Evolutionary conservation across 1,140 invertebrate genomes (phyloP).

Genomic region (Sycophaga agraensis): DNA sequence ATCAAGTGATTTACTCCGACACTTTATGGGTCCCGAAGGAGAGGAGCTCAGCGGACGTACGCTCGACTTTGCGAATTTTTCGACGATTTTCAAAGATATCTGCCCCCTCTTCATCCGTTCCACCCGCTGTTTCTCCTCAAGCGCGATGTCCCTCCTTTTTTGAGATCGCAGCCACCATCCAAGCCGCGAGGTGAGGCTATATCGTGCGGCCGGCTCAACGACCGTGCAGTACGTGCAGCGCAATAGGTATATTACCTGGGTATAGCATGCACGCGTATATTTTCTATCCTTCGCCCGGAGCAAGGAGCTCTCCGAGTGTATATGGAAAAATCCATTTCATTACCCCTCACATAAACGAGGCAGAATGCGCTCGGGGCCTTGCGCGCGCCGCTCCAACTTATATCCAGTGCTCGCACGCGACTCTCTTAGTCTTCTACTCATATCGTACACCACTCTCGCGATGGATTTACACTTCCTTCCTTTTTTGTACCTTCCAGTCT

Average conservation of each 20-base stretch:
- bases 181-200: too few relatives aligned
- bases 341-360: conserved; percentile 29
- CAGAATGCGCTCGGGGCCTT: background rate
- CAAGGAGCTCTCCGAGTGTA: background rate
- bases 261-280: background rate
- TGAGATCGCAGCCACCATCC: too few relatives aligned
- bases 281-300: background rate
- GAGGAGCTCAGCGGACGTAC: conserved; percentile 40
- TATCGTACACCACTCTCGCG: too few relatives aligned
- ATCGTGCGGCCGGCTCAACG: background rate
- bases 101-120: background rate
- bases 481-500: too few relatives aligned
- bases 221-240: background rate
- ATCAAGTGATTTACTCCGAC: conserved; percentile 57
- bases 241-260: too few relatives aligned
- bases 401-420: too few relatives aligned
- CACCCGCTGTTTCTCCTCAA: background rate
- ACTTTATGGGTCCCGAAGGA: conserved; percentile 51
- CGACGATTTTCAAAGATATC: conserved; percentile 45
- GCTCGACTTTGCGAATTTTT: conserved; percentile 55
- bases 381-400: too few relatives aligned
- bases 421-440: too few relatives aligned
- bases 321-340: conserved; percentile 42
- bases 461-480: too few relatives aligned
- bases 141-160: conserved; percentile 10